These are phyloP conservation scores for Drosophila atroscutellata DNA, from an alignment of 2,888 invertebrate genomes.

Conservation along the genomic window DNA sequence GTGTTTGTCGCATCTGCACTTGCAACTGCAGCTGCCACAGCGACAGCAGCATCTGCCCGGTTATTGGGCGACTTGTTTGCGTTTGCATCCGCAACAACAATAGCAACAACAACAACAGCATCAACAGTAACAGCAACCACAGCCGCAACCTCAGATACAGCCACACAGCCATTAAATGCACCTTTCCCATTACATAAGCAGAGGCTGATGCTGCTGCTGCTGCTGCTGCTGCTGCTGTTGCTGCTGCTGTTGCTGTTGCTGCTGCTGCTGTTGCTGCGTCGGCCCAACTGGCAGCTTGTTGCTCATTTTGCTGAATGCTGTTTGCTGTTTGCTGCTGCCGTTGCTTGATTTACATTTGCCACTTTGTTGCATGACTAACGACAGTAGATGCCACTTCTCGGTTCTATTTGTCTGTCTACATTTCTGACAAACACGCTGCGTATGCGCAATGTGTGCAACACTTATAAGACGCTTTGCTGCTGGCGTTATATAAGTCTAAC, in stretches of 20 bases:
- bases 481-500: not conserved
- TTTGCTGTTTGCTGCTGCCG: not conserved
- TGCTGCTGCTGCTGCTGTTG: not conserved
- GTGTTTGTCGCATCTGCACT: conserved; percentile 39
- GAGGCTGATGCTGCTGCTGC: conserved; percentile 6
- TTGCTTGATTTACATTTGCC: conserved; percentile 22
- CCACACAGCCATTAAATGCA: conserved; percentile 44
- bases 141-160: conserved; percentile 15
- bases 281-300: conserved; percentile 26
- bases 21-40: conserved; percentile 23
- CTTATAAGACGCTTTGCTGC: conserved; percentile 19
- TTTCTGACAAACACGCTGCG: conserved; percentile 15
- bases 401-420: not conserved
- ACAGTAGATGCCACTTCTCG: not conserved
- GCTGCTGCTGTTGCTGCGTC: not conserved
- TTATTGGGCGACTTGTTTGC: conserved; percentile 49
- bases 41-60: conserved; percentile 37
- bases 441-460: conserved; percentile 26
- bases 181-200: conserved; percentile 60
- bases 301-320: not conserved
- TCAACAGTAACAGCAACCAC: conserved; percentile 6
- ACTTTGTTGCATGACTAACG: not conserved
- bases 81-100: conserved; percentile 46
- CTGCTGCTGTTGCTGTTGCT: not conserved
- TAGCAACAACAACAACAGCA: conserved; percentile 1